Percentiles rank a stretch among this genome's conserved stretches.
phyloP scores from a whole-genome alignment of 2,113 vertebrate species.

The Echinops telfairi region DNA sequence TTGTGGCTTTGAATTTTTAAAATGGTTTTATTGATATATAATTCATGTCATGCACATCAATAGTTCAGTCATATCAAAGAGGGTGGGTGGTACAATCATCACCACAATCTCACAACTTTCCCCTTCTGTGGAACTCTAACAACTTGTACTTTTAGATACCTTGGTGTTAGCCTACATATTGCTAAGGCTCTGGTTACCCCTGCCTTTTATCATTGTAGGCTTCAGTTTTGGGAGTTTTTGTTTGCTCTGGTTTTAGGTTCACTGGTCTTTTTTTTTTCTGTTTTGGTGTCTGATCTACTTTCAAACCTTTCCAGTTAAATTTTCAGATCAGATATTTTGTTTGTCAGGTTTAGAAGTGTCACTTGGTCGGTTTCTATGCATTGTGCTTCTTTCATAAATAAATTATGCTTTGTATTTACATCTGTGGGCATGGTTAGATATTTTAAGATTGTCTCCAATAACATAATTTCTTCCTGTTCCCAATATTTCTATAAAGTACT shows the following conservation, averaged over 20 bases:
- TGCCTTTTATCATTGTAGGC: not conserved
- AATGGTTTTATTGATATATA: no score
- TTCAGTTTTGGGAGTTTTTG: slow-evolving; percentile 17
- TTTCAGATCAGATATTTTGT: slow-evolving; percentile 7
- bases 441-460: slow-evolving; percentile 36
- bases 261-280: not conserved
- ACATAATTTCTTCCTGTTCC: not conserved
- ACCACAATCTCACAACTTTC: not conserved
- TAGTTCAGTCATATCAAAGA: no score
- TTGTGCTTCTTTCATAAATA: not conserved
- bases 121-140: not conserved
- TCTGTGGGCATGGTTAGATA: not conserved
- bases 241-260: not conserved
- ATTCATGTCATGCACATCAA: no score
- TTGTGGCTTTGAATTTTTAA: no score
- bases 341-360: slow-evolving; percentile 34
- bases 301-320: not conserved
- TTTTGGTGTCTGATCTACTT: not conserved
- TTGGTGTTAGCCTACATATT: no score
- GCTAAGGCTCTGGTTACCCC: no score
- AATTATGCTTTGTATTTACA: not conserved
- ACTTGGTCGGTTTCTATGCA: not conserved
- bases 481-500: not conserved
- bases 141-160: not conserved
- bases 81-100: no score